Evolutionary conservation across 2,888 invertebrate species (phyloP).

Genomic region (Steinernema carpocapsae): DNA sequence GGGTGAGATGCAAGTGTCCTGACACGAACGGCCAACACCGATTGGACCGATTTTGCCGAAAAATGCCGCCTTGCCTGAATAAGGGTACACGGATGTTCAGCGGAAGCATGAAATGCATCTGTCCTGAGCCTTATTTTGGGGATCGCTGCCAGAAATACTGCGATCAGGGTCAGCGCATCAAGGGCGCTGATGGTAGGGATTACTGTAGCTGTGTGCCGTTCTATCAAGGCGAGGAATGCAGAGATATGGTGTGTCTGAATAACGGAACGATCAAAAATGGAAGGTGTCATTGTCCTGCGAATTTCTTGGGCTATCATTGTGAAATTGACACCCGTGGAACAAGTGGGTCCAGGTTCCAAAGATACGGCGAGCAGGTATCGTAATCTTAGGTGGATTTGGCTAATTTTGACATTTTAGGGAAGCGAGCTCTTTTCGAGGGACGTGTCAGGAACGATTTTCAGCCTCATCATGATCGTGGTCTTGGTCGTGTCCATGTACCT

Average conservation of each 20-base stretch:
- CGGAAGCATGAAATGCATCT: constrained; percentile 47
- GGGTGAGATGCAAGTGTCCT: constrained; percentile 13
- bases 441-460: constrained; percentile 66
- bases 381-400: background rate
- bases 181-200: constrained; percentile 58
- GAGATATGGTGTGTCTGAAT: constrained; percentile 65
- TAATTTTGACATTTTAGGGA: constrained; percentile 46
- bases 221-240: constrained; percentile 66
- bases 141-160: constrained; percentile 65
- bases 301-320: constrained; percentile 67
- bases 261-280: constrained; percentile 56
- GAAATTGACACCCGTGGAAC: constrained; percentile 58
- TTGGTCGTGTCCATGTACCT: constrained; percentile 67
- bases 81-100: constrained; percentile 54
- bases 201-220: constrained; percentile 66
- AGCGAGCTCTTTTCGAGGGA: constrained; percentile 65
- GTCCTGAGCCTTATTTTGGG: constrained; percentile 65
- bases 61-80: constrained; percentile 62
- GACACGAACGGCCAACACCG: constrained; percentile 38
- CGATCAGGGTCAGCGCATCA: constrained; percentile 65
- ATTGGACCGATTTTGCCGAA: constrained; percentile 61
- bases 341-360: constrained; percentile 55
- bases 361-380: constrained; percentile 58
- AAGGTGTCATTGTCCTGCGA: constrained; percentile 62
- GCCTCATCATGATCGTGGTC: constrained; percentile 65